Evolutionary conservation across 2,888 invertebrate genomes (phyloP).

Genomic region (Liodrosophila aerea): DNA sequence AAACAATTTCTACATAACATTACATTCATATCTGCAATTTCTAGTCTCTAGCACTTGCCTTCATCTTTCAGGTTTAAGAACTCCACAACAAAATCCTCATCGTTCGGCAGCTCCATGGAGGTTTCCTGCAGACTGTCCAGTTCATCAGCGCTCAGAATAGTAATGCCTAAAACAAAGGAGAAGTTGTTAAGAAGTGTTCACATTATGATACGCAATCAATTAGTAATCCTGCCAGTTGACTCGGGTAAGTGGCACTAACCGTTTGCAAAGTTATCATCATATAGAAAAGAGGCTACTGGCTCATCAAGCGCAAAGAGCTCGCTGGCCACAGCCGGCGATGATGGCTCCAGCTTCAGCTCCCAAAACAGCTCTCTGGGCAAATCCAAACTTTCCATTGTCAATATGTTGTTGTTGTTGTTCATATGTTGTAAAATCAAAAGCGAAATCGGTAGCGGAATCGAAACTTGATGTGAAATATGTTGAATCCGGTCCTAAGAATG

Average conservation of each 20-base stretch:
- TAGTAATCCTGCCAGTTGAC: no score
- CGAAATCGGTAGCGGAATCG: conserved; percentile 28
- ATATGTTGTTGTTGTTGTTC: conserved; percentile 30
- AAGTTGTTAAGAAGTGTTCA: no score
- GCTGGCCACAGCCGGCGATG: conserved; percentile 70
- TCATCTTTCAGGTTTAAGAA: conserved; percentile 74
- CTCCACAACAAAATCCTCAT: conserved; percentile 78
- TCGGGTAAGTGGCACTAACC: conserved; percentile 59
- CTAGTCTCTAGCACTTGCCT: conserved; percentile 62
- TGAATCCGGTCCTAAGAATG: conserved; percentile 86
- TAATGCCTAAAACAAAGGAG: conserved; percentile 66
- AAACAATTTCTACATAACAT: no score
- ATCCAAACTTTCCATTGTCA: conserved; percentile 80
- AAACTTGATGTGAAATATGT: conserved; percentile 49
- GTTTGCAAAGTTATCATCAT: conserved; percentile 80
- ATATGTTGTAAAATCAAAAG: conserved; percentile 29
- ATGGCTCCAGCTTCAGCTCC: conserved; percentile 81
- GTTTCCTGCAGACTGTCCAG: conserved; percentile 24
- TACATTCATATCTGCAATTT: no score
- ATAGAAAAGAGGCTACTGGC: conserved; percentile 60
- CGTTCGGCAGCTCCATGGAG: conserved; percentile 57
- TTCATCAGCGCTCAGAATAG: conserved; percentile 48
- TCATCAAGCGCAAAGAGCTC: conserved; percentile 79
- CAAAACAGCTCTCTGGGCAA: conserved; percentile 81
- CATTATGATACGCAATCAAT: no score